Evolutionary conservation across 2,888 invertebrate species (phyloP).

Genomic region (Aricia artaxerxes): DNA sequence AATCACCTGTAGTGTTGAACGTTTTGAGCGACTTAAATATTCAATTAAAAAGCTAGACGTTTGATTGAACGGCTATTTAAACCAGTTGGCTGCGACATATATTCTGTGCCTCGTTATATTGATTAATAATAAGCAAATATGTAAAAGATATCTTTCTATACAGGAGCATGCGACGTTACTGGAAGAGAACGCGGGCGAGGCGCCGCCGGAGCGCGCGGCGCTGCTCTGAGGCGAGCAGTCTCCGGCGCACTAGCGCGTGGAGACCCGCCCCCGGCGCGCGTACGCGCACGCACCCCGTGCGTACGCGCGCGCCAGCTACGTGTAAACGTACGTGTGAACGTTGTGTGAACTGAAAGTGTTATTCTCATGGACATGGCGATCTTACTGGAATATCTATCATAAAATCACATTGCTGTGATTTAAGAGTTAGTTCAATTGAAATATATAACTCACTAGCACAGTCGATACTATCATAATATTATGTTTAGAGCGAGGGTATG

Average conservation of each 20-base stretch:
- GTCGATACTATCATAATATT: not conserved
- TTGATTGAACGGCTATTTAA: no score
- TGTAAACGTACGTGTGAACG: not conserved
- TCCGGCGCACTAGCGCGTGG: slow-evolving; percentile 31
- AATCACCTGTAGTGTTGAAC: no score
- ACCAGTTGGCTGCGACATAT: no score
- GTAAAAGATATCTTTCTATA: not conserved
- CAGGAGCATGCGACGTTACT: slow-evolving; percentile 56
- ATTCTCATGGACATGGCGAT: not conserved
- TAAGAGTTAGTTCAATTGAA: not conserved
- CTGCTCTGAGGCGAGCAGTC: slow-evolving; percentile 50
- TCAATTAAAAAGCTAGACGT: no score
- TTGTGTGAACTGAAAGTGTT: not conserved
- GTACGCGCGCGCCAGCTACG: not conserved
- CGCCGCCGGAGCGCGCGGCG: slow-evolving; percentile 60
- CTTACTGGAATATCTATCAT: not conserved
- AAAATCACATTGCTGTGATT: not conserved
- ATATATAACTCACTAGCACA: not conserved
- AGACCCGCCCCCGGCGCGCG: slow-evolving; percentile 17
- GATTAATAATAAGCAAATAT: not conserved
- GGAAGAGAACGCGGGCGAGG: slow-evolving; percentile 47
- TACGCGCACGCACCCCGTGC: not conserved
- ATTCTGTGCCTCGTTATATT: no score
- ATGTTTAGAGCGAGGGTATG: not conserved
- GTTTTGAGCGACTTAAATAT: no score